phyloP scores from a whole-genome alignment of 1,140 invertebrate genomes.

The Trichomalopsis sarcophagae region DNA sequence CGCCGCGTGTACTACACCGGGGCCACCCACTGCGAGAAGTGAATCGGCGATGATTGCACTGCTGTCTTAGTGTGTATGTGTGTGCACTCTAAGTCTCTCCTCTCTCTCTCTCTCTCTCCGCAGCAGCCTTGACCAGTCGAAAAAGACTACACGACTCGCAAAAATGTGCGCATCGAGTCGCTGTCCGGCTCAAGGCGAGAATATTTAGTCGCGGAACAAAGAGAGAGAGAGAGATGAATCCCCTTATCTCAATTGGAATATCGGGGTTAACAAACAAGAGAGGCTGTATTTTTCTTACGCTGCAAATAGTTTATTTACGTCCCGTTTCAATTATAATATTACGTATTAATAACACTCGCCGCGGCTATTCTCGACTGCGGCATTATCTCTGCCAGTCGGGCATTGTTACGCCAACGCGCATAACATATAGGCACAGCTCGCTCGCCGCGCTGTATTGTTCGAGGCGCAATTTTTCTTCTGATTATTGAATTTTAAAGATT shows the following conservation, averaged over 20 bases:
- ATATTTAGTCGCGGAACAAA: conserved; percentile 9
- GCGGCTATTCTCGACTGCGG: neutral
- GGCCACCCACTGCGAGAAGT: conserved; percentile 12
- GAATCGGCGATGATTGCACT: conserved; percentile 27
- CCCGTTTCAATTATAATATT: neutral
- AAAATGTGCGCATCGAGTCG: conserved; percentile 36
- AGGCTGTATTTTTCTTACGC: no score
- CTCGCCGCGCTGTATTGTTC: neutral
- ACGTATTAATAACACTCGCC: neutral
- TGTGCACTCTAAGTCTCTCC: neutral
- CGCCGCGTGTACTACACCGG: neutral
- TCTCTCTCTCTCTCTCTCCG: neutral
- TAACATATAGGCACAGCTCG: neutral
- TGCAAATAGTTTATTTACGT: no score
- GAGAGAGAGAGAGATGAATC: neutral
- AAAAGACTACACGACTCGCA: neutral
- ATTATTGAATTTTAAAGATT: conserved; percentile 2
- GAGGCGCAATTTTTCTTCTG: neutral
- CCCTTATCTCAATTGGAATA: neutral
- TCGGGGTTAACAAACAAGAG: neutral
- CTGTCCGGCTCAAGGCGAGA: conserved; percentile 36
- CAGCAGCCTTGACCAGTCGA: conserved; percentile 4
- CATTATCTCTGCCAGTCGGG: neutral
- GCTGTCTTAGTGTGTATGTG: neutral
- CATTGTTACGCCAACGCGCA: neutral